These are phyloP conservation scores for Brachionus koreanus DNA, from an alignment of 1,140 invertebrate species.

Conservation along the genomic window DNA sequence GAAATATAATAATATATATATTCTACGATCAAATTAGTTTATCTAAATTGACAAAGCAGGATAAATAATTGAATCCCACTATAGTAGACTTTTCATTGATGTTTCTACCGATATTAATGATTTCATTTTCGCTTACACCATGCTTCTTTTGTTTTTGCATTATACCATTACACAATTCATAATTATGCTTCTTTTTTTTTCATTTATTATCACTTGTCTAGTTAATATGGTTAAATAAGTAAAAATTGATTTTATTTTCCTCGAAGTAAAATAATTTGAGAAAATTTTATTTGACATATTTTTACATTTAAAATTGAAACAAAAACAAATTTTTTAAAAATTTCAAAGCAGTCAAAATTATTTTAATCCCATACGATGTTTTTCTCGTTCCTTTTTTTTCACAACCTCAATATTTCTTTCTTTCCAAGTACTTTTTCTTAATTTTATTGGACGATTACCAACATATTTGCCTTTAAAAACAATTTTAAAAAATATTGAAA, in stretches of 20 bases:
- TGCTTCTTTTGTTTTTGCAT: too few relatives aligned
- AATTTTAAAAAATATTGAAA: slow-evolving; percentile 11
- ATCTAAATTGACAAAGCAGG: too few relatives aligned
- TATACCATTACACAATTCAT: too few relatives aligned
- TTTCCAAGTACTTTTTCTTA: slow-evolving; percentile 92
- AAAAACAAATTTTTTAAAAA: neutral
- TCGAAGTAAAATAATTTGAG: neutral
- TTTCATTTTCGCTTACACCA: too few relatives aligned
- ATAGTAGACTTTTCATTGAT: too few relatives aligned
- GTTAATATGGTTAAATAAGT: too few relatives aligned
- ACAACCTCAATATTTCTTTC: slow-evolving; percentile 87
- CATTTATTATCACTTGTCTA: too few relatives aligned
- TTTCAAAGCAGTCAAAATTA: neutral
- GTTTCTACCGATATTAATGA: too few relatives aligned
- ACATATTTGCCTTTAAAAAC: slow-evolving; percentile 70
- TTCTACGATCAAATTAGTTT: too few relatives aligned
- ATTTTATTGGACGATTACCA: slow-evolving; percentile 92
- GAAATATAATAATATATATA: too few relatives aligned
- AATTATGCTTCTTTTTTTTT: too few relatives aligned
- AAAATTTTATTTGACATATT: neutral
- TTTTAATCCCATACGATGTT: slow-evolving; percentile 59
- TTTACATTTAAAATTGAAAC: neutral
- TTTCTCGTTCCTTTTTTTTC: slow-evolving; percentile 90
- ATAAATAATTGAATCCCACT: too few relatives aligned
- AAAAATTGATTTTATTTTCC: neutral